Percentiles rank a stretch among this genome's conserved stretches.
Evolutionary conservation across 2,888 invertebrate species (phyloP).

Genomic region (Euspilapteryx auroguttella): DNA sequence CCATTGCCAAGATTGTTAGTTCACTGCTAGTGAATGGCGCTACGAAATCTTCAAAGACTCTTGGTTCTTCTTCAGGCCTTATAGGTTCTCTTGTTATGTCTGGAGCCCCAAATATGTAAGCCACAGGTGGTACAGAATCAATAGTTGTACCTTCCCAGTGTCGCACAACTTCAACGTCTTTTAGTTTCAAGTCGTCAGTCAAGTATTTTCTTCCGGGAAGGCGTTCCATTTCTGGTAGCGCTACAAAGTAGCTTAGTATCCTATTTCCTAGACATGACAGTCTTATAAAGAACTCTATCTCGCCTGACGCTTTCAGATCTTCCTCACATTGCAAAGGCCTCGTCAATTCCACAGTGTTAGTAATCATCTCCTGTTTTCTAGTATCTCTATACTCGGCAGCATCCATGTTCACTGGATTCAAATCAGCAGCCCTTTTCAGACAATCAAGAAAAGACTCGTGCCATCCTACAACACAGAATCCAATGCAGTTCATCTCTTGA

Average conservation of each 20-base stretch:
- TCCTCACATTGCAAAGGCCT: constrained; percentile 41
- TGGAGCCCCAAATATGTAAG: constrained; percentile 44
- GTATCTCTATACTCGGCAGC: constrained; percentile 38
- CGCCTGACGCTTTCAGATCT: constrained; percentile 42
- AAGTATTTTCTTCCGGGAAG: constrained; percentile 44
- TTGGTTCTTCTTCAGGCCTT: constrained; percentile 22
- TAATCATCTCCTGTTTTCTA: constrained; percentile 29
- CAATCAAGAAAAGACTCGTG: constrained; percentile 37
- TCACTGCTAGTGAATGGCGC: constrained; percentile 42
- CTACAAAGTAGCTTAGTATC: constrained; percentile 33
- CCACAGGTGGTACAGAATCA: constrained; percentile 36
- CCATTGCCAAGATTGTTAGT: constrained; percentile 45
- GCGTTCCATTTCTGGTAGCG: constrained; percentile 48
- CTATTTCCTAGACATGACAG: constrained; percentile 40
- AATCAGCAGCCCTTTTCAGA: constrained; percentile 24
- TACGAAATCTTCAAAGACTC: constrained; percentile 32
- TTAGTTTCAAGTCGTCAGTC: constrained; percentile 34
- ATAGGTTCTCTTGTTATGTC: constrained; percentile 41
- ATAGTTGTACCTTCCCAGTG: constrained; percentile 49
- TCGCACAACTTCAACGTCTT: constrained; percentile 44
- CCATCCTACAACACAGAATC: constrained; percentile 37
- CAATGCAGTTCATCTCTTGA: constrained; percentile 36
- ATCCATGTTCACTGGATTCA: constrained; percentile 41
- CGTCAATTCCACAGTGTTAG: constrained; percentile 34
- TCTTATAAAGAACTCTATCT: constrained; percentile 37